A percentile compares a stretch with the other conserved stretches of the same genome.
Conservation (phyloP, 2,797 vertebrate species). For the Xyrichtys novacula region DNA sequence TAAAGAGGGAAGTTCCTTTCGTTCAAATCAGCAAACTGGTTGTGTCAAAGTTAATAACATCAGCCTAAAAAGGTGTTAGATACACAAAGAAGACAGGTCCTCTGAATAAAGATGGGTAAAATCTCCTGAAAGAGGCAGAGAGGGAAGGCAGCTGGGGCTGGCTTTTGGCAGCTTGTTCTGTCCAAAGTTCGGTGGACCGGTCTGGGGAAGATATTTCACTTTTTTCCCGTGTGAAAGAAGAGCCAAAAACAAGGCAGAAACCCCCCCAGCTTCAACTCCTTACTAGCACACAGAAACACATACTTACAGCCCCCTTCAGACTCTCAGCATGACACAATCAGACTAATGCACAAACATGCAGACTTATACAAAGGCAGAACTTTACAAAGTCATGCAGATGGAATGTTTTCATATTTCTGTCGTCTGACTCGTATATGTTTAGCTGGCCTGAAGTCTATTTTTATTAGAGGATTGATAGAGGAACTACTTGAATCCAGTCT, state of each 20-base stretch:
- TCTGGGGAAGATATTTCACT: conserved; percentile 27
- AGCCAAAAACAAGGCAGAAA: conserved; percentile 51
- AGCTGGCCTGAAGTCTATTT: conserved; percentile 42
- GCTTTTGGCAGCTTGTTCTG: conserved; percentile 68
- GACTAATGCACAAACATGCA: conserved; percentile 73
- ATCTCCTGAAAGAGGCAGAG: conserved; percentile 64
- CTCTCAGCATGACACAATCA: conserved; percentile 52
- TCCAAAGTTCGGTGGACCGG: conserved; percentile 33
- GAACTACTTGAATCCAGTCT: conserved; percentile 37
- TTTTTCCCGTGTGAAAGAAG: conserved; percentile 63
- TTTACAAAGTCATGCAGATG: conserved; percentile 79
- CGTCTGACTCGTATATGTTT: conserved; percentile 50
- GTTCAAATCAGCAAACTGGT: conserved; percentile 45
- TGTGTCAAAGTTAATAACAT: conserved; percentile 22
- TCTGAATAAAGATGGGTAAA: conserved; percentile 28
- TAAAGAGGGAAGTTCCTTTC: conserved; percentile 17
- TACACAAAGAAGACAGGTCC: conserved; percentile 31
- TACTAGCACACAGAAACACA: conserved; percentile 40
- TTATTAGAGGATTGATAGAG: conserved; percentile 39
- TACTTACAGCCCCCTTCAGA: conserved; percentile 38
- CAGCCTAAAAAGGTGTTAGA: conserved; percentile 34
- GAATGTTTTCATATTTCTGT: conserved; percentile 72
- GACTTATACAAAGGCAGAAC: conserved; percentile 74
- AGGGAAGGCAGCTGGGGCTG: conserved; percentile 75
- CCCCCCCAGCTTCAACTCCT: conserved; percentile 18